Evolutionary conservation across 2,797 vertebrate genomes (phyloP).

Genomic region (Meriones psammophilus): DNA sequence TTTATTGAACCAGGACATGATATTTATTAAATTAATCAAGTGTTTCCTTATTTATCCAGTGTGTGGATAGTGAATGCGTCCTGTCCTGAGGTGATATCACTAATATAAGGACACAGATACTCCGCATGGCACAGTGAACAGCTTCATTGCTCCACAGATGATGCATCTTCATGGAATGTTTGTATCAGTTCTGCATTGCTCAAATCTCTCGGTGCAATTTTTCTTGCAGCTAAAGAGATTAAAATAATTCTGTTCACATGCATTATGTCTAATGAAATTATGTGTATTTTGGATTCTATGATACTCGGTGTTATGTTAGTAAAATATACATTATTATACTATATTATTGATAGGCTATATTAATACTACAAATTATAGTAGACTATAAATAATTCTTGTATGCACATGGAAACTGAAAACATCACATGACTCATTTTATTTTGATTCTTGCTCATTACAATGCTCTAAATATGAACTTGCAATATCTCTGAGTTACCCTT

Average conservation of each 20-base stretch:
- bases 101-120: neutral
- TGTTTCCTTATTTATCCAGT: neutral
- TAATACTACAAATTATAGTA: neutral
- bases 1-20: neutral
- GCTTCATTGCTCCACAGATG: neutral
- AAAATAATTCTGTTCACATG: neutral
- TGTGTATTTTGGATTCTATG: neutral
- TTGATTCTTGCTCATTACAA: neutral
- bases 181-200: neutral
- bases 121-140: accelerated
- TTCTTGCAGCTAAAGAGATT: neutral
- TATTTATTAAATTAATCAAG: neutral
- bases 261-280: neutral
- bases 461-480: neutral
- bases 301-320: neutral
- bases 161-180: too few relatives aligned
- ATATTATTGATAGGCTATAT: neutral
- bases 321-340: neutral
- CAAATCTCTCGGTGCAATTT: neutral
- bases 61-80: neutral
- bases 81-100: neutral
- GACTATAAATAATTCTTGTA: neutral
- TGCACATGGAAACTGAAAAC: neutral
- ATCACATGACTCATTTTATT: neutral
- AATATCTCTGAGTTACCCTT: neutral